Percentiles rank a stretch among this genome's conserved stretches.
These are phyloP conservation scores for Cetonia aurata DNA, from an alignment of 2,888 invertebrate species.

Conservation along the genomic window DNA sequence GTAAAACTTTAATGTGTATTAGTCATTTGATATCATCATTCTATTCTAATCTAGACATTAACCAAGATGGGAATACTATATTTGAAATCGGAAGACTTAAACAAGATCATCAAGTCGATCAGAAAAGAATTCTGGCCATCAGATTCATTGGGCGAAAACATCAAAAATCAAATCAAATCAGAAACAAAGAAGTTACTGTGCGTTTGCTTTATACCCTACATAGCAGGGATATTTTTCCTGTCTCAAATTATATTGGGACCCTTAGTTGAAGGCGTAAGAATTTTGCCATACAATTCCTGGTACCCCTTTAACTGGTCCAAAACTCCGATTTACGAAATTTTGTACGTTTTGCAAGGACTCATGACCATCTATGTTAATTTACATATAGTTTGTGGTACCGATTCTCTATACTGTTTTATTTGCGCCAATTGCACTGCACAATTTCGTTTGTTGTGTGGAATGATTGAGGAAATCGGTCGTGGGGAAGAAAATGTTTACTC, in stretches of 20 bases:
- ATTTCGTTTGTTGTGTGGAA: constrained; percentile 46
- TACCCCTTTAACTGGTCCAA: constrained; percentile 47
- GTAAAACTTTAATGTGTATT: constrained; percentile 2
- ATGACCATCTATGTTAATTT: constrained; percentile 44
- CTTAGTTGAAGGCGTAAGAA: constrained; percentile 44
- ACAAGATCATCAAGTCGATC: constrained; percentile 42
- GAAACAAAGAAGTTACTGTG: constrained; percentile 35
- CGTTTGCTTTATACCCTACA: constrained; percentile 35
- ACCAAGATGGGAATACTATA: constrained; percentile 45
- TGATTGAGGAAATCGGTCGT: constrained; percentile 42
- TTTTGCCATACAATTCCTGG: constrained; percentile 48
- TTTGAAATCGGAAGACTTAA: constrained; percentile 39
- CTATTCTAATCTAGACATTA: no score
- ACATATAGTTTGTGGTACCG: constrained; percentile 47
- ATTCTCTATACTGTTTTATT: constrained; percentile 48
- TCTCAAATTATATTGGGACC: constrained; percentile 47
- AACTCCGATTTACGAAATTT: constrained; percentile 48
- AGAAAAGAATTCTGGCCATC: constrained; percentile 49
- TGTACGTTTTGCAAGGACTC: constrained; percentile 48
- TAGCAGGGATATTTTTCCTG: constrained; percentile 44
- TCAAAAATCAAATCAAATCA: constrained; percentile 40
- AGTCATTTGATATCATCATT: no score
- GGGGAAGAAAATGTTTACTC: constrained; percentile 37
- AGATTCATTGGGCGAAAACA: constrained; percentile 33
- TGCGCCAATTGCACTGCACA: constrained; percentile 48